Conservation (phyloP, 53 echinoderm and acorn worm genomes). For the Luidia sarsii region DNA sequence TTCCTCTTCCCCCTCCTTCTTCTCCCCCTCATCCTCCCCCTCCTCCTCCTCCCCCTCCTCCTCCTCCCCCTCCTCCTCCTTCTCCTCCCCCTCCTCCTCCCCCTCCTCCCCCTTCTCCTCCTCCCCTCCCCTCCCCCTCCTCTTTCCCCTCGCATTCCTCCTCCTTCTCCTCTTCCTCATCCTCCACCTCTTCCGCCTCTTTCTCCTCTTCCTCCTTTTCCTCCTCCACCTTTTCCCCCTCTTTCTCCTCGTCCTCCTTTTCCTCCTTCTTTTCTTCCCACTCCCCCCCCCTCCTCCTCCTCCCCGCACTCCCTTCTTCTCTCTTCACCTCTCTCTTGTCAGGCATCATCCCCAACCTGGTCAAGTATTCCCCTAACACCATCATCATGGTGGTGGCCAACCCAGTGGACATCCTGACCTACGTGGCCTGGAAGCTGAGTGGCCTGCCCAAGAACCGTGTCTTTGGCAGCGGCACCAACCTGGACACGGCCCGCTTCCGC, state of each 20-base stretch:
- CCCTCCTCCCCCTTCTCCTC: too few species aligned
- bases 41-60: not conserved
- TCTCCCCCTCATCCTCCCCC: too few species aligned
- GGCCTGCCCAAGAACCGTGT: conserved; percentile 82
- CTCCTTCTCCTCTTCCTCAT: too few species aligned
- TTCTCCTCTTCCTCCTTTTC: too few species aligned
- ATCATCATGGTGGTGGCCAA: conserved; percentile 79
- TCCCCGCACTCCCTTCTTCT: too few species aligned
- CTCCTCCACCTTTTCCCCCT: too few species aligned
- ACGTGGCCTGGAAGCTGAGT: conserved; percentile 91
- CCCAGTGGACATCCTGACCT: conserved; percentile 90
- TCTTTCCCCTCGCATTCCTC: too few species aligned
- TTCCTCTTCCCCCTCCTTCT: not conserved
- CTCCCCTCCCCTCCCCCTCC: too few species aligned
- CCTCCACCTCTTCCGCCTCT: too few species aligned
- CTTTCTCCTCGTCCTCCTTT: too few species aligned
- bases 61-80: not conserved
- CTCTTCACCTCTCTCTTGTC: not conserved
- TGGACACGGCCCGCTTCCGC: conserved; percentile 90
- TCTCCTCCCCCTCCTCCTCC: too few species aligned
- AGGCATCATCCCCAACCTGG: conserved; percentile 91
- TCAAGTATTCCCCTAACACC: conserved; percentile 81
- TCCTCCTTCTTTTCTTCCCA: not conserved
- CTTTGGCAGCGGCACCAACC: conserved; percentile 88
- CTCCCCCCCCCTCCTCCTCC: not conserved